Evolutionary conservation across 2,888 invertebrate species (phyloP), one percentile per base, ranked within the genome.

Genomic region (Calameuta idolon): DNA sequence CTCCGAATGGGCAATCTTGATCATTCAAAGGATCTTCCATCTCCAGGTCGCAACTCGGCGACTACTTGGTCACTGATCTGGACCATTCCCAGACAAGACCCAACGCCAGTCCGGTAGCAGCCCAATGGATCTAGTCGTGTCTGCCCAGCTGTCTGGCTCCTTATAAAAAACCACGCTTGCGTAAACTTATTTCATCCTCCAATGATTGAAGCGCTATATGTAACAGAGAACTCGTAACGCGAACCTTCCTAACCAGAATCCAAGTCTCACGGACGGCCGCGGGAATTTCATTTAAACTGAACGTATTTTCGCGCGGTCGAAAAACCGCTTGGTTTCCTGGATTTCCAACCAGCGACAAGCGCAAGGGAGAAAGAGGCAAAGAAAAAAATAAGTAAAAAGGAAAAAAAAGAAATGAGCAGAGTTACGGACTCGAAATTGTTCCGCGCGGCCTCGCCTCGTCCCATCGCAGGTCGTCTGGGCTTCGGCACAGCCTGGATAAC

Each of bases 171-270:
- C 23, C 76, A 33, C n/a, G 79, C 78, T 83, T 84, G 84, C 83
- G 83, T 81, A 85, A 84, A 83, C 83, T 81, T 81, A 84, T 84
- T 85, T 85, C 80, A 84, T 82, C 84, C 85, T 85, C 82, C 82
- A 83, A 82, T 83, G 83, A 84, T 80, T 85, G 79, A 81, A 82
- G 84, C 35, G 12, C 35, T 83, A 82, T 82, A 80, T 9, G 55
- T 23, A 55, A 55, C 55, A 9, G 9, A 9, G 55, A 9, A 23
- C 55, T 23, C 55, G 55, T 55, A 55, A 55, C 55, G 23, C 55
- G 23, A 55, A 55, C 23, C 40, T 40, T 55, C 40, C 23, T 23
- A 23, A 55, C 0, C 40, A 55, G 40, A 23, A 55, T 55, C 23
- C 2, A 55, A 23, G 23, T 55, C 55, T 23, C 9, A 55, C 55